Evolutionary conservation across 2,797 vertebrate genomes (phyloP).

Genomic region (Poecilia picta): DNA sequence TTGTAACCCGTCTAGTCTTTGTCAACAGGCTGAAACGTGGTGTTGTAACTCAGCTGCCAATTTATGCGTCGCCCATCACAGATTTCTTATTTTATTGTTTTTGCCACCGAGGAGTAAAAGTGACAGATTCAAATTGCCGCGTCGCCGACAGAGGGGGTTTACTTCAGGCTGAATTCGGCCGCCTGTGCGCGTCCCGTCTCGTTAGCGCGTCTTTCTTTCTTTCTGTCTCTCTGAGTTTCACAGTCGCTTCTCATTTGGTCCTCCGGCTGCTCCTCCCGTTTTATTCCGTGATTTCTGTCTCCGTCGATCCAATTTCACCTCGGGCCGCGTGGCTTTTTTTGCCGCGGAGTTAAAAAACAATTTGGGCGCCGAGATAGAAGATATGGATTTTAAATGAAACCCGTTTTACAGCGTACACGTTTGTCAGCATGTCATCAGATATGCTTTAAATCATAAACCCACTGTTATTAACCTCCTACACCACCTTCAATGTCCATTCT

Average conservation of each 20-base stretch:
- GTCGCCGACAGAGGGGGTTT: conserved; percentile 15
- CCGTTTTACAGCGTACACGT: not conserved
- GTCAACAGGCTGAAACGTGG: conserved; percentile 18
- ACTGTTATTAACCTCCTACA: not conserved
- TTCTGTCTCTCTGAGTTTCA: conserved; percentile 23
- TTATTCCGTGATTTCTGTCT: conserved; percentile 32
- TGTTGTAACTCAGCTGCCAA: not conserved
- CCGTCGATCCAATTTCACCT: conserved; percentile 38
- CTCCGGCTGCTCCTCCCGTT: conserved; percentile 2
- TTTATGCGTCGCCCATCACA: not conserved
- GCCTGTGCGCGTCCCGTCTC: conserved; percentile 36
- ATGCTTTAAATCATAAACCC: conserved; percentile 4
- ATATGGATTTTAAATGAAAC: conserved; percentile 27
- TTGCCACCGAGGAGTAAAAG: conserved; percentile 11
- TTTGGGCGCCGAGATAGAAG: conserved; percentile 28
- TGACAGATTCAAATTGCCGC: conserved; percentile 35
- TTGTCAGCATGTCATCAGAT: not conserved
- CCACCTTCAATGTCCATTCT: not conserved
- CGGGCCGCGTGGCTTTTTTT: conserved; percentile 18
- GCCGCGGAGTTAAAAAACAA: conserved; percentile 26
- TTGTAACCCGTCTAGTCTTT: conserved; percentile 18
- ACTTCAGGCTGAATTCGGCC: conserved; percentile 35
- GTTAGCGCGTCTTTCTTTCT: conserved; percentile 34
- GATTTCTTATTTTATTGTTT: not conserved
- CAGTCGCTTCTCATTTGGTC: conserved; percentile 56